These are phyloP conservation scores for Gymnocypris eckloni DNA, from an alignment of 2,797 vertebrate species.

Conservation along the genomic window DNA sequence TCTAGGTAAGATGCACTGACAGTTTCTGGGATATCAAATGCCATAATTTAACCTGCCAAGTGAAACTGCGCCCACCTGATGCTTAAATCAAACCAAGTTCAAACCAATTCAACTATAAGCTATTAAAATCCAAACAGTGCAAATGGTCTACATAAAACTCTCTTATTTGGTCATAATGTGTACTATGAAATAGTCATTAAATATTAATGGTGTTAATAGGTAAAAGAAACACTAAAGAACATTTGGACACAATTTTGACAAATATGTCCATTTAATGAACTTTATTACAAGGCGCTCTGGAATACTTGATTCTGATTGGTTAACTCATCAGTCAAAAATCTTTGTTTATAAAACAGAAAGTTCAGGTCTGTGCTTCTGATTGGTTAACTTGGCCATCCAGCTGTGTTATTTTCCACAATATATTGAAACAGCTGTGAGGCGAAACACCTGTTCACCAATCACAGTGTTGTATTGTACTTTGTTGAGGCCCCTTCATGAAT, in stretches of 20 bases:
- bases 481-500: neutral
- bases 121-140: neutral
- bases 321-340: neutral
- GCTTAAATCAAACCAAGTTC: neutral
- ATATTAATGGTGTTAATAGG: neutral
- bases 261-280: neutral
- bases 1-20: conserved; percentile 83
- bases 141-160: neutral
- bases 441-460: conserved; percentile 14
- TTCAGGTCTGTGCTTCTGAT: neutral
- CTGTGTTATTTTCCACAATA: neutral
- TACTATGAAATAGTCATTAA: neutral
- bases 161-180: neutral
- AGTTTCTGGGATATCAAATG: neutral
- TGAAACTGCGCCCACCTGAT: neutral
- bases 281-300: neutral
- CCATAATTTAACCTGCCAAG: neutral
- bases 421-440: neutral
- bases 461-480: neutral
- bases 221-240: neutral
- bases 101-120: neutral
- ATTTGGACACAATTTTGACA: neutral
- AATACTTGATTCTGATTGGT: conserved; percentile 5
- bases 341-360: neutral
- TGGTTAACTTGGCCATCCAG: neutral